Conservation (phyloP, 2,888 invertebrate species). For the Athalia circularis region DNA sequence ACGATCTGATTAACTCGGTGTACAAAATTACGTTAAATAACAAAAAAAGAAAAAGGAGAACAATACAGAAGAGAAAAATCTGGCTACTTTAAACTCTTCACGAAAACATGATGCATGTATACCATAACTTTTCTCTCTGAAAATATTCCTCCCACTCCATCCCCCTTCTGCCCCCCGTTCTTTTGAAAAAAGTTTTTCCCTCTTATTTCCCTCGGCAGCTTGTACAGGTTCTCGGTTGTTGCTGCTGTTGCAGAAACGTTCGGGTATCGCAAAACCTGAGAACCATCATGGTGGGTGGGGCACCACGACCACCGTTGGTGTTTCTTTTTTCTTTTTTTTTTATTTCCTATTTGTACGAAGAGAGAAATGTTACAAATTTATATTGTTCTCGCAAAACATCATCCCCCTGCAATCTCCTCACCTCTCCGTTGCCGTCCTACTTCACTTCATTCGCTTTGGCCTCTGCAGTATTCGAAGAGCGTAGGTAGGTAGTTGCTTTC, state of each 20-base stretch:
- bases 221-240: background rate
- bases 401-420: background rate
- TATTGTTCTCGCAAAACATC: constrained; percentile 30
- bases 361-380: constrained; percentile 33
- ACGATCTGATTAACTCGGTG: constrained; percentile 1
- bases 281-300: no score
- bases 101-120: background rate
- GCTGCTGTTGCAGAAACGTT: no score
- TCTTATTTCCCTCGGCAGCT: constrained; percentile 12
- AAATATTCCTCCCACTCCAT: constrained; percentile 18
- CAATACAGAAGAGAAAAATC: background rate
- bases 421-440: no score
- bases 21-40: background rate
- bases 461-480: no score
- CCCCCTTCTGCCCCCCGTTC: background rate
- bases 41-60: background rate
- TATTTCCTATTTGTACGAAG: background rate
- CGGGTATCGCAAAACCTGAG: no score
- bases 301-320: background rate
- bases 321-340: background rate
- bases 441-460: no score
- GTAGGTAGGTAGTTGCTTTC: no score
- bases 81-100: constrained; percentile 10
- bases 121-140: constrained; percentile 16
- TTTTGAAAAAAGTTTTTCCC: constrained; percentile 21